Conservation (phyloP, 2,888 invertebrate genomes). For the Orthosia cruda region DNA sequence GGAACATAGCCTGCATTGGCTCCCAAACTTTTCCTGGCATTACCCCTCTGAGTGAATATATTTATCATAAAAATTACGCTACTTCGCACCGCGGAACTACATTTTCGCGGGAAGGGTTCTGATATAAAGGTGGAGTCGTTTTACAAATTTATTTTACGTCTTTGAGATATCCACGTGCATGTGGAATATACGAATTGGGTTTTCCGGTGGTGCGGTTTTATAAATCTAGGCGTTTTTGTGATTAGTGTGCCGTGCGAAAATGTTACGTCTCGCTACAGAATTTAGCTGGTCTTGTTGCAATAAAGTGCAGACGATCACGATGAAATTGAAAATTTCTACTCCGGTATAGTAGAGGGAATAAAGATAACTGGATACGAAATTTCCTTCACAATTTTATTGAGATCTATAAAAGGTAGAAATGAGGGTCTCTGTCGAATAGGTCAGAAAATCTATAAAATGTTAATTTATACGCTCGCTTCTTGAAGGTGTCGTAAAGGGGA, state of each 20-base stretch:
- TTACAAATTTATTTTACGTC: constrained; percentile 72
- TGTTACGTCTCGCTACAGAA: neutral
- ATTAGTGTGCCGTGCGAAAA: constrained; percentile 6
- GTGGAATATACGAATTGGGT: constrained; percentile 64
- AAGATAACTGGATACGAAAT: constrained; percentile 16
- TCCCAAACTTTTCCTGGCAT: constrained; percentile 45
- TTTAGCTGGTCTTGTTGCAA: constrained; percentile 14
- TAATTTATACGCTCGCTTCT: constrained; percentile 42
- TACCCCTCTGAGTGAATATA: constrained; percentile 58
- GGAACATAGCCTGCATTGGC: constrained; percentile 44
- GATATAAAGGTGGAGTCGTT: constrained; percentile 69
- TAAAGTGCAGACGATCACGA: constrained; percentile 30
- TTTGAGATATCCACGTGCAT: constrained; percentile 59
- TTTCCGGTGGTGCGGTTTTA: constrained; percentile 54
- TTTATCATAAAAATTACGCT: constrained; percentile 76
- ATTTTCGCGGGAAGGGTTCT: constrained; percentile 59
- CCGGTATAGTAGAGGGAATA: constrained; percentile 7
- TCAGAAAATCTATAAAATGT: constrained; percentile 56
- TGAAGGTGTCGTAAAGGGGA: constrained; percentile 39
- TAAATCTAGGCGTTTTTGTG: constrained; percentile 54
- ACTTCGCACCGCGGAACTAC: constrained; percentile 67
- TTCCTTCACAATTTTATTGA: constrained; percentile 40
- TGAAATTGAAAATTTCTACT: constrained; percentile 25
- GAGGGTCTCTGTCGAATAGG: constrained; percentile 28
- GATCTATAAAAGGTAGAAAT: constrained; percentile 41